phyloP scores from a whole-genome alignment of 1,140 invertebrate genomes.

The Calephelis virginiensis region DNA sequence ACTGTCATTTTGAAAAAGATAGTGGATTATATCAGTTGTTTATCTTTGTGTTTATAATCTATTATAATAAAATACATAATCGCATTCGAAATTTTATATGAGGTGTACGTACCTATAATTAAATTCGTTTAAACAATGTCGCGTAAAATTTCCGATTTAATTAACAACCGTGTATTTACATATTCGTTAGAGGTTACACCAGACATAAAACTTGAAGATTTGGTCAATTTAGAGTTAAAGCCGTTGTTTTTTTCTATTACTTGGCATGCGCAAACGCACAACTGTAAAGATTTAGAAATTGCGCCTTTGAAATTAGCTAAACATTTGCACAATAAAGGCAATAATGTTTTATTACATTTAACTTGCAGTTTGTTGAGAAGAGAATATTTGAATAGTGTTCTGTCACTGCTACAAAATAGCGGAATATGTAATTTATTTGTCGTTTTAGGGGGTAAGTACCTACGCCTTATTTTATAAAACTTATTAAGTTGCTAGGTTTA shows the following conservation, averaged over 20 bases:
- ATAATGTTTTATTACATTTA: constrained; percentile 58
- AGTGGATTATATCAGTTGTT: too few species aligned
- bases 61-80: not conserved
- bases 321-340: constrained; percentile 40
- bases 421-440: constrained; percentile 62
- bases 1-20: too few species aligned
- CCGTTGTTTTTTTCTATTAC: constrained; percentile 63
- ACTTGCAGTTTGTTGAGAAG: constrained; percentile 56
- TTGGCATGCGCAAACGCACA: constrained; percentile 58
- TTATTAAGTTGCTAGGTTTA: too few species aligned
- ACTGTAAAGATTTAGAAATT: constrained; percentile 50
- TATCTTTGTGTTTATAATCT: too few species aligned
- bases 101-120: too few species aligned
- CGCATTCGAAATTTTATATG: too few species aligned
- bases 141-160: constrained; percentile 46
- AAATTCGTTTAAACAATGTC: constrained; percentile 21
- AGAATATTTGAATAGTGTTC: constrained; percentile 44
- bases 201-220: constrained; percentile 38
- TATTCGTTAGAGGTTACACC: constrained; percentile 69
- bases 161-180: constrained; percentile 39
- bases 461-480: not conserved
- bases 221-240: constrained; percentile 42
- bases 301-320: constrained; percentile 48
- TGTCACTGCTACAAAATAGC: constrained; percentile 41
- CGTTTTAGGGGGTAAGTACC: constrained; percentile 57